Evolutionary conservation across 2,888 invertebrate genomes (phyloP), one percentile per base, ranked within the genome.

Genomic region (Tuberolachnus salignus): DNA sequence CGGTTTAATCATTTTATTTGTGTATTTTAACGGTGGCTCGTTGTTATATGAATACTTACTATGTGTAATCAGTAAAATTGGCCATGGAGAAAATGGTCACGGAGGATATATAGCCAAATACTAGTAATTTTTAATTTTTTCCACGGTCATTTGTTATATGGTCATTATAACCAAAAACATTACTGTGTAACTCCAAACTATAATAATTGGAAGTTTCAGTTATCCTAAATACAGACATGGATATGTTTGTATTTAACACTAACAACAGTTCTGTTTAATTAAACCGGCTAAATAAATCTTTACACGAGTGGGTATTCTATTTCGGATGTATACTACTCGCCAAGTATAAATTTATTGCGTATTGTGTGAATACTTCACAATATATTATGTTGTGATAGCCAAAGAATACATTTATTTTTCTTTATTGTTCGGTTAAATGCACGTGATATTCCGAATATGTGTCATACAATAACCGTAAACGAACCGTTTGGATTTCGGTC

Each of bases 391-490:
- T 57, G 59, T 34, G 51, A 26, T 16, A 23, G 23, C 1, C 9
- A n/a, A 49, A 44, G 6, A 61, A 59, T 49, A 59, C 59, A 72
- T 26, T 14, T n/a, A 13, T 72, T 4, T 34, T 59, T 49, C 26
- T 26, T 72, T 72, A 72, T 49, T 49, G 49, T 72, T 61, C 49
- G 19, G 26, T 26, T 9, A 59, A 57, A 57, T 9, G 46, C n/a
- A 19, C 26, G 21, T 3, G n/a, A 59, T n/a, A 59, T 71, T 59
- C 49, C 46, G 13, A 46, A 26, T n/a, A 57, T 21, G 21, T 14
- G 26, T 26, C 23, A 23, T 23, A 59, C 16, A 9, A n/a, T 14
- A 42, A 21, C 14, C 14, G 19, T 69, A n/a, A 53, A 16, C 42
- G 3, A 6, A 16, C 11, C 11, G 14, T 34, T 14, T 21, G 4